Percentiles rank a stretch among this genome's conserved stretches.
Evolutionary conservation across 2,797 vertebrate genomes (phyloP).

Genomic region (Liasis olivaceus): DNA sequence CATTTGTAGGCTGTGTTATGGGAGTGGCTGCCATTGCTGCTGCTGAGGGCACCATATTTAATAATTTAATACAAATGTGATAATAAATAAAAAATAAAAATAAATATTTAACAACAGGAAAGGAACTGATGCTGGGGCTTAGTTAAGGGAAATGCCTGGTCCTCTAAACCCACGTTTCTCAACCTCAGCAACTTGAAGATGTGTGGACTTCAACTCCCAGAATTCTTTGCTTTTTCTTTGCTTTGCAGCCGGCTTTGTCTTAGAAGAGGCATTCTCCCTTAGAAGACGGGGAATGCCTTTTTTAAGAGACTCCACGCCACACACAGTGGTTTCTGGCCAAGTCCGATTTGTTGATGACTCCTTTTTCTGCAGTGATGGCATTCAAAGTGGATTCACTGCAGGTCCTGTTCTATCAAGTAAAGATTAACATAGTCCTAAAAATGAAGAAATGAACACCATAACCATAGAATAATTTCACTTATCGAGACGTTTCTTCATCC

Average conservation of each 20-base stretch:
- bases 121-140: neutral
- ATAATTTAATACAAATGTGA: no score
- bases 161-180: neutral
- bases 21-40: neutral
- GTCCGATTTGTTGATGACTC: neutral
- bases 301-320: neutral
- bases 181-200: neutral
- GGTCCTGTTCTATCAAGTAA: neutral
- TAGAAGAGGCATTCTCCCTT: neutral
- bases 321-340: neutral
- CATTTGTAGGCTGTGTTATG: neutral
- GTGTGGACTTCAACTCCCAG: neutral
- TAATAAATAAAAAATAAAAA: no score
- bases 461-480: neutral
- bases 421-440: neutral
- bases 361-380: neutral
- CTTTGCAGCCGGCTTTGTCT: neutral
- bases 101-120: neutral
- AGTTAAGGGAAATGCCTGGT: neutral
- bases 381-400: neutral
- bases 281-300: neutral
- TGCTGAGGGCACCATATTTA: neutral
- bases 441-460: neutral
- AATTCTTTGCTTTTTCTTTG: neutral
- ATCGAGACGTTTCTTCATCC: neutral